Conservation (phyloP, 2,888 invertebrate genomes). For the Prosopocoilus inquinatus region DNA sequence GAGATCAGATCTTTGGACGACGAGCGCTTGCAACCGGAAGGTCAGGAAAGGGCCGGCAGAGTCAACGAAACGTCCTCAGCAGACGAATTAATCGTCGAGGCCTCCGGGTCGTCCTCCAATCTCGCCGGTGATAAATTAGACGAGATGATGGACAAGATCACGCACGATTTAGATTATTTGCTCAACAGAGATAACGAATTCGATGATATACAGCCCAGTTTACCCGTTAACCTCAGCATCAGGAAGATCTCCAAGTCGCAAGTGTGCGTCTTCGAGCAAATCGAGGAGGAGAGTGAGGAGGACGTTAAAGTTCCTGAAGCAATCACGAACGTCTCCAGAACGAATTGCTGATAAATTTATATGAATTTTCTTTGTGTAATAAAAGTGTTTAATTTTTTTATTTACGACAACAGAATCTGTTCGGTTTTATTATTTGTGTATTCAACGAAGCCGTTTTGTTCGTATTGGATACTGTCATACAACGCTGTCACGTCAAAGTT, state of each 20-base stretch:
- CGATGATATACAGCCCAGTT: conserved; percentile 14
- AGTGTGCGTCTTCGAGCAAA: conserved; percentile 39
- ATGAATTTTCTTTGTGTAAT: background rate
- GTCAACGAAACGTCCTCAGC: conserved; percentile 10
- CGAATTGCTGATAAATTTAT: conserved; percentile 23
- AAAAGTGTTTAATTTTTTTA: no score
- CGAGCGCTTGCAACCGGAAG: conserved; percentile 45
- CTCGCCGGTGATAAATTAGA: conserved; percentile 49
- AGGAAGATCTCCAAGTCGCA: conserved; percentile 39
- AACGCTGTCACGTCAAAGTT: no score
- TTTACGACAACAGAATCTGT: no score
- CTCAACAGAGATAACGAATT: conserved; percentile 58
- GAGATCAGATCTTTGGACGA: conserved; percentile 9
- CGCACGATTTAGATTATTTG: conserved; percentile 78
- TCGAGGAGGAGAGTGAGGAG: conserved; percentile 39
- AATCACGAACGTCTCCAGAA: conserved; percentile 29
- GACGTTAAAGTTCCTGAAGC: conserved; percentile 29
- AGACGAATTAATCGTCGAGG: conserved; percentile 37
- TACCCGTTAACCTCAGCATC: conserved; percentile 23
- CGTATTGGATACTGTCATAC: no score
- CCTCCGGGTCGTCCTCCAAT: conserved; percentile 40
- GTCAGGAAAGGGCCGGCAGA: conserved; percentile 34
- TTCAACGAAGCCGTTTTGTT: no score
- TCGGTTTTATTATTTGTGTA: no score
- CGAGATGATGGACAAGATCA: conserved; percentile 76